A percentile compares a stretch with the other conserved stretches of the same genome.
Evolutionary conservation across 2,888 invertebrate genomes (phyloP).

Genomic region (Elysia crispata): DNA sequence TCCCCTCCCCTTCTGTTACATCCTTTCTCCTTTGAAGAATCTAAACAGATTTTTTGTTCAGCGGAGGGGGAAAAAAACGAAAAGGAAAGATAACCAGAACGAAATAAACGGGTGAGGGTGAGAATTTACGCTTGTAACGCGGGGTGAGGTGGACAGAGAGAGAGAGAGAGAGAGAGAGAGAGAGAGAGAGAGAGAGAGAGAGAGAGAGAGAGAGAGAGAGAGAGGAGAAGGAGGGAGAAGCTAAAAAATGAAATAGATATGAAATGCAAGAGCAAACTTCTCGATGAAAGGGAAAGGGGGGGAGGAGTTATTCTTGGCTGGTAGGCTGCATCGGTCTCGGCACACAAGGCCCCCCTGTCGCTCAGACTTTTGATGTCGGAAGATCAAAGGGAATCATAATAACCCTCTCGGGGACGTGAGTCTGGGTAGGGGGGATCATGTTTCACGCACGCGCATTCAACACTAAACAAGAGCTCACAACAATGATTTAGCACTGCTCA

Average conservation of each 20-base stretch:
- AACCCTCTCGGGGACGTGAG: too few species aligned
- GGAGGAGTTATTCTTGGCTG: neutral
- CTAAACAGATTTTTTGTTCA: too few species aligned
- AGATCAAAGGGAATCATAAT: too few species aligned
- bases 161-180: neutral
- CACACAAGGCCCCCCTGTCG: too few species aligned
- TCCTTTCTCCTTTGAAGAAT: too few species aligned
- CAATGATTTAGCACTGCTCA: neutral
- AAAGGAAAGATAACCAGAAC: neutral
- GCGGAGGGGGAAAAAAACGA: neutral
- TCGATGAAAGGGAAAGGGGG: neutral
- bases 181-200: neutral
- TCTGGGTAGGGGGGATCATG: too few species aligned
- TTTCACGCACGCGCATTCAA: too few species aligned
- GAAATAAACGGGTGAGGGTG: neutral
- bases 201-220: neutral
- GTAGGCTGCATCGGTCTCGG: neutral
- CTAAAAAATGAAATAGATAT: neutral
- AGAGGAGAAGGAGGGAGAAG: neutral
- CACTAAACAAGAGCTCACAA: too few species aligned
- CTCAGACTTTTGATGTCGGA: too few species aligned
- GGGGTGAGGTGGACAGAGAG: neutral
- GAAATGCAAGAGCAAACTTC: neutral
- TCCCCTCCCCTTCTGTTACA: too few species aligned
- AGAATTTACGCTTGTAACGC: neutral